Percentiles rank a stretch among this genome's conserved stretches.
Conservation (phyloP, 1,140 invertebrate genomes). For the Pseudobourletiella spinata region DNA sequence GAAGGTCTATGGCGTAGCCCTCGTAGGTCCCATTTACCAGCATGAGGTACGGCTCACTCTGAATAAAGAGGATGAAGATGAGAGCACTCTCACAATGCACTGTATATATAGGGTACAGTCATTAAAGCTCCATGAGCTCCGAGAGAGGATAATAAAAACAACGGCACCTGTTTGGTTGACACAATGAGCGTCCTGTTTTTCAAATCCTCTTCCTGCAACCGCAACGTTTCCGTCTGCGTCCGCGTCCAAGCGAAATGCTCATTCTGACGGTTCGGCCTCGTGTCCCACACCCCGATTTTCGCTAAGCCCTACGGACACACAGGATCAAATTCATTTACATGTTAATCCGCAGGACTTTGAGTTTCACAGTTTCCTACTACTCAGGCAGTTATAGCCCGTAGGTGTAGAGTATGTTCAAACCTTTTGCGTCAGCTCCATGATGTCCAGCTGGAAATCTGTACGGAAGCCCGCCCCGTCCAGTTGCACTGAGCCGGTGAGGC, state of each 20-base stretch:
- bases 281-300: constrained; percentile 83
- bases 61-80: constrained; percentile 22
- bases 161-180: constrained; percentile 72
- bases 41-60: constrained; percentile 90
- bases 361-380: no score
- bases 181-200: constrained; percentile 88
- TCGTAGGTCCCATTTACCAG: constrained; percentile 47
- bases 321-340: background rate
- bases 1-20: constrained; percentile 41
- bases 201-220: constrained; percentile 41
- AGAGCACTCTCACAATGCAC: no score
- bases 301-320: constrained; percentile 49
- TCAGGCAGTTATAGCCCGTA: no score
- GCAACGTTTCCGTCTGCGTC: constrained; percentile 29
- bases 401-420: no score
- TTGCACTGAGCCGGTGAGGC: constrained; percentile 83
- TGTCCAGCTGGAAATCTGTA: constrained; percentile 79
- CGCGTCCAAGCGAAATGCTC: constrained; percentile 30
- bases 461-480: constrained; percentile 90
- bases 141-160: background rate
- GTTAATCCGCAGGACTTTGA: no score
- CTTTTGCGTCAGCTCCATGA: constrained; percentile 79
- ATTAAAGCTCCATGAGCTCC: no score
- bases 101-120: no score
- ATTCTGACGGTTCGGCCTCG: constrained; percentile 40